Evolutionary conservation across 2,797 vertebrate species (phyloP).

Genomic region (Todus mexicanus): DNA sequence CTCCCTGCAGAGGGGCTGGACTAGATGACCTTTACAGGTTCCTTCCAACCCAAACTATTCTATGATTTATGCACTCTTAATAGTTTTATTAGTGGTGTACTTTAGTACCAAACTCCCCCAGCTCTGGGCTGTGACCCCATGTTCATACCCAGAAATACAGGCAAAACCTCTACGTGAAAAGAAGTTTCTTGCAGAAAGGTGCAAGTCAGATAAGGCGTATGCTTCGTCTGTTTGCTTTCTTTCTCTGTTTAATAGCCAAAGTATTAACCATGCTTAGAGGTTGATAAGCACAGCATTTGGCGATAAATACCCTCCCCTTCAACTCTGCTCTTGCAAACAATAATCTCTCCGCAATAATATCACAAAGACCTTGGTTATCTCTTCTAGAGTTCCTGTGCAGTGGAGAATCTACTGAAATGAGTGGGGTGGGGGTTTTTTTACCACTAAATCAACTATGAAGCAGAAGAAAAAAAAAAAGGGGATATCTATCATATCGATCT

Average conservation of each 20-base stretch:
- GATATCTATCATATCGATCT: background rate
- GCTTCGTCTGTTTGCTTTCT: background rate
- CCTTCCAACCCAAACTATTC: background rate
- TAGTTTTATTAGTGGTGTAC: background rate
- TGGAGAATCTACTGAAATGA: background rate
- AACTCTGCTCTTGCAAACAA: background rate
- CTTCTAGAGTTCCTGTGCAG: background rate
- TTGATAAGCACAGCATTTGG: background rate
- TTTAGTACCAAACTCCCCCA: background rate
- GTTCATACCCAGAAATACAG: background rate
- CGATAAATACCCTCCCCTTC: background rate
- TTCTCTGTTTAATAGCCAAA: background rate
- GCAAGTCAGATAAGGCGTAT: background rate
- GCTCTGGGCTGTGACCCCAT: background rate
- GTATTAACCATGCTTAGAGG: background rate
- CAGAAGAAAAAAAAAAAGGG: background rate
- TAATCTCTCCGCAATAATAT: background rate
- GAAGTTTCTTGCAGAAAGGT: background rate
- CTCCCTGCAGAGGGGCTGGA: background rate
- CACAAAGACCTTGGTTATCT: conserved; percentile 21
- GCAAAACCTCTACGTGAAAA: background rate
- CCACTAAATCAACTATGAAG: background rate
- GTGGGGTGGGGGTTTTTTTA: background rate
- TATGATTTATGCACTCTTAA: background rate
- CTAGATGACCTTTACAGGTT: background rate